Conservation (phyloP, 2,113 vertebrate genomes). For the Chamaetylas fuelleborni region DNA sequence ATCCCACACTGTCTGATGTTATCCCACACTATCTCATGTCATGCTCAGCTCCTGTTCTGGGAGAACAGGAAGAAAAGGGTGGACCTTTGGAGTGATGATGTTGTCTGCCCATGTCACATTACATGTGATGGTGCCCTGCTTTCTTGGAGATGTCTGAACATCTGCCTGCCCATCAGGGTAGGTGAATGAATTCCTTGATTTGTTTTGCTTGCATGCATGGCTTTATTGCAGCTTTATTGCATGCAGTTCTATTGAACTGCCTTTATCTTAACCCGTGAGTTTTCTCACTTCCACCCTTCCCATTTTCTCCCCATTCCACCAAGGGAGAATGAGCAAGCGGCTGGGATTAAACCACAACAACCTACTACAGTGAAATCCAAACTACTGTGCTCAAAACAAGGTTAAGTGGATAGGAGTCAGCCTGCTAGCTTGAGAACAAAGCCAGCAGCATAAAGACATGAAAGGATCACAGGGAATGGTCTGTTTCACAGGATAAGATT, state of each 20-base stretch:
- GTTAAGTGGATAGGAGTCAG: neutral
- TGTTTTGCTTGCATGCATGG: neutral
- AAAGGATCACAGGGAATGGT: neutral
- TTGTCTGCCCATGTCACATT: rapidly evolving
- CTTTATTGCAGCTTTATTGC: neutral
- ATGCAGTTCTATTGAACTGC: neutral
- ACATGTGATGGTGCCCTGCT: neutral
- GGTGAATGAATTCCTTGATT: neutral
- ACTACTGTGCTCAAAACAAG: neutral
- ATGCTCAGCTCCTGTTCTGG: neutral
- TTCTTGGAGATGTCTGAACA: neutral
- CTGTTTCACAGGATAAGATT: neutral
- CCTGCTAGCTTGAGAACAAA: neutral
- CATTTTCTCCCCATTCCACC: neutral
- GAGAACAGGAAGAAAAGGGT: neutral
- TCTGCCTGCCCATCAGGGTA: neutral
- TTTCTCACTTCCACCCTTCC: neutral
- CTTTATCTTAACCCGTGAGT: neutral
- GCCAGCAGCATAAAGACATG: neutral
- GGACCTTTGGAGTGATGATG: neutral
- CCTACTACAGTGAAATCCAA: neutral
- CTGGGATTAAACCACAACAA: neutral
- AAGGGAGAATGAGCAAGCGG: rapidly evolving
- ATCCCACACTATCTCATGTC: neutral
- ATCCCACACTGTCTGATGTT: neutral